Conservation (phyloP, 2,797 vertebrate species). For the Bryconaethiops microstoma region DNA sequence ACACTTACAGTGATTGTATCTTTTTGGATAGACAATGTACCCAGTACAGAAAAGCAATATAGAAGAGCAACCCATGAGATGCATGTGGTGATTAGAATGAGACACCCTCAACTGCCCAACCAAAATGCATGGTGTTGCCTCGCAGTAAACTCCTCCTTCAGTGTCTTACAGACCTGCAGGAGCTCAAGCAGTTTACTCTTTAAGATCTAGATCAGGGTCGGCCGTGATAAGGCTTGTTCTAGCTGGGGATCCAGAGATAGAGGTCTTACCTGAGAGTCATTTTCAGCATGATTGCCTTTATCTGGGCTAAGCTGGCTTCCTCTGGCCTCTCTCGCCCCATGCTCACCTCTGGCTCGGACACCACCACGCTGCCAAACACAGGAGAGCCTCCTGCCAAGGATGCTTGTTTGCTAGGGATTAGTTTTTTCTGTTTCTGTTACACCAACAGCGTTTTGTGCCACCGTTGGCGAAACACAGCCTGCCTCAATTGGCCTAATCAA, state of each 20-base stretch:
- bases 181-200: slow-evolving; percentile 77
- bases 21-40: no score
- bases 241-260: slow-evolving; percentile 78
- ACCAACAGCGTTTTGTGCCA: slow-evolving; percentile 71
- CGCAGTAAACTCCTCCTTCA: slow-evolving; percentile 36
- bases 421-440: slow-evolving; percentile 68
- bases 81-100: not conserved
- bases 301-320: slow-evolving; percentile 78
- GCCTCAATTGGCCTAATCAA: slow-evolving; percentile 66
- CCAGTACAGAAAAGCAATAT: no score
- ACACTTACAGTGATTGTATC: no score
- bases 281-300: slow-evolving; percentile 84
- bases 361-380: slow-evolving; percentile 64
- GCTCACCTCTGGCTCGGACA: slow-evolving; percentile 70
- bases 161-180: slow-evolving; percentile 67
- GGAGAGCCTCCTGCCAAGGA: slow-evolving; percentile 69
- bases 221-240: slow-evolving; percentile 82
- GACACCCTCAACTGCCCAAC: not conserved
- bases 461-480: slow-evolving; percentile 65
- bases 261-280: slow-evolving; percentile 83
- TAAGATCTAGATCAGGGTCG: slow-evolving; percentile 78
- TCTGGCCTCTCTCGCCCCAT: slow-evolving; percentile 69
- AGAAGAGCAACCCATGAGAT: no score
- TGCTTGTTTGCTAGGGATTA: slow-evolving; percentile 80
- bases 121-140: not conserved